Conservation (phyloP, 1,140 invertebrate genomes). For the Saxidomus purpurata region DNA sequence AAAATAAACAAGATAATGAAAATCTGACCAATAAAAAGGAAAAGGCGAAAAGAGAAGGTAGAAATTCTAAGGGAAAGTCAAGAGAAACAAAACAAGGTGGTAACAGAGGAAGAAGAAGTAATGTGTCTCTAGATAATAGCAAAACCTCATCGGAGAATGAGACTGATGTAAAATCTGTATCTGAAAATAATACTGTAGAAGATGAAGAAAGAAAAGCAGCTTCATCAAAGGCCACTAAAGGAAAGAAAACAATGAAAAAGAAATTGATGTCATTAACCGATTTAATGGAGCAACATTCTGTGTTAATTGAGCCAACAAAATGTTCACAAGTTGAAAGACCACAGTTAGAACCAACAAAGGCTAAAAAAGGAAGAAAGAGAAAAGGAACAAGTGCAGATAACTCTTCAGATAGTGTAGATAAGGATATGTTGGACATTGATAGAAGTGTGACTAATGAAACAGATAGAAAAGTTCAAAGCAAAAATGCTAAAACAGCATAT, state of each 20-base stretch:
- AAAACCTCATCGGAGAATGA: not conserved
- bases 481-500: not conserved
- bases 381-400: not conserved
- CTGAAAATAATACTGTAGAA: not conserved
- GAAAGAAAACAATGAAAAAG: conserved; percentile 64
- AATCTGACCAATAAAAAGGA: not conserved
- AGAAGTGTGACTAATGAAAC: not conserved
- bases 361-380: conserved; percentile 5
- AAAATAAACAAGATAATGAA: not conserved
- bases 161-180: not conserved
- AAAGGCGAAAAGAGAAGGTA: not conserved
- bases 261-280: conserved; percentile 68
- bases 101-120: conserved; percentile 8
- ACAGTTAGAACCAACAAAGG: conserved; percentile 28
- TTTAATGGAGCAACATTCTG: conserved; percentile 62
- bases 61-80: not conserved
- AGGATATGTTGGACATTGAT: not conserved
- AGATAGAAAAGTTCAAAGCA: not conserved
- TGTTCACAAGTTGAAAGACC: conserved; percentile 65
- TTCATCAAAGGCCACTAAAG: not conserved
- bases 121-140: not conserved
- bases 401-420: not conserved
- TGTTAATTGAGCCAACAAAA: conserved; percentile 70
- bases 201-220: not conserved
- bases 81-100: not conserved